Evolutionary conservation across 2,888 invertebrate genomes (phyloP), one percentile per base, ranked within the genome.

Genomic region (Erebia aethiops): DNA sequence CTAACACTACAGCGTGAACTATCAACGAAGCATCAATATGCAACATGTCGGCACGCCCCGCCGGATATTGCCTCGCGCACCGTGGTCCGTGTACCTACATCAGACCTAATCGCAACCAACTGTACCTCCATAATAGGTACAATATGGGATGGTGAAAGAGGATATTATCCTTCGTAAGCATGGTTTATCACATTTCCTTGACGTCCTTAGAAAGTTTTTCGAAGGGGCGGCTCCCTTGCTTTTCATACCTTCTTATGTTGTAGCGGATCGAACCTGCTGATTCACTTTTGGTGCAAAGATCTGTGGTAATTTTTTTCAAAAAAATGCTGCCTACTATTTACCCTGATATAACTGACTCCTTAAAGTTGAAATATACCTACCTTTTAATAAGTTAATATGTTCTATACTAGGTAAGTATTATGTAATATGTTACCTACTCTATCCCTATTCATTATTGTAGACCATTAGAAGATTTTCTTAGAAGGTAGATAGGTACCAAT

Each of bases 1-100:
- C 35, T 35, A 35, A 5, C 7, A 18, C 16, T 52, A 18, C 18
- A 60, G n/a, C 14, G 16, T 49, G 64, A 70, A 56, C 67, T 72
- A 65, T 67, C 74, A 72, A 72, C 67, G 66, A 57, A 67, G 58
- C 67, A 72, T 72, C 68, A 72, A 60, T 70, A 74, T 74, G 70
- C 70, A 65, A 62, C 43, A 35, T 16, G 52, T 14, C 60, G 52
- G 66, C 67, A 70, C 70, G 74, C 74, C 67, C 16, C 58, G 13
- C 58, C 74, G 74, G 74, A 67, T 67, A 67, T 67, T 67, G 58
- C 67, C 46, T 35, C 16, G 46, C 21, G 21, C 57, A 43, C 56
- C 21, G 56, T 35, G 7, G 46, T 57, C 46, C 49, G 14, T 43
- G 56, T 58, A 49, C 18, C 56, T 56, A 21, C 10, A 54, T 54